Evolutionary conservation across 2,797 vertebrate genomes (phyloP).

Genomic region (Hemibagrus guttatus): DNA sequence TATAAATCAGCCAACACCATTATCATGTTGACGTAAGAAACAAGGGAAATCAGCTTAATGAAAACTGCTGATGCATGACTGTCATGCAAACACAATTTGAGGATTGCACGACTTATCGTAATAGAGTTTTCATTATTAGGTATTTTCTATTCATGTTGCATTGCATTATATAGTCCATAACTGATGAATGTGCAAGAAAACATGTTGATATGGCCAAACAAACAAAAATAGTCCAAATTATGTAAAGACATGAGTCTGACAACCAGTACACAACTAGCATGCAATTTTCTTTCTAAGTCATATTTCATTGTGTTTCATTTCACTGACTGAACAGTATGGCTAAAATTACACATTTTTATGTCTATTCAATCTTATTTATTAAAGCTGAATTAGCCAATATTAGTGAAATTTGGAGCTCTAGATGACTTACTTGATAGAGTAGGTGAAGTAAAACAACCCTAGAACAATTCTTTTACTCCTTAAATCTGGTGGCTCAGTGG

Average conservation of each 20-base stretch:
- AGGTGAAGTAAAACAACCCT: not conserved
- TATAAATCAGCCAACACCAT: not conserved
- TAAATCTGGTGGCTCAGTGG: too few species aligned
- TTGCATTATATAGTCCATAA: not conserved
- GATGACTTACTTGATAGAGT: not conserved
- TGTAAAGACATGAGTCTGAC: not conserved
- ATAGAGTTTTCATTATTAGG: not conserved
- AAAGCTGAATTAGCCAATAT: not conserved
- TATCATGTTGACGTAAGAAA: not conserved
- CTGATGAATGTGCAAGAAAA: not conserved
- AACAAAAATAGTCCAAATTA: not conserved
- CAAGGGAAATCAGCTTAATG: not conserved
- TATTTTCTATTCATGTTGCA: not conserved
- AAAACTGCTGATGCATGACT: not conserved
- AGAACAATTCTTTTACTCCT: not conserved
- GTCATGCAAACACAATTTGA: not conserved
- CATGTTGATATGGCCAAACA: not conserved
- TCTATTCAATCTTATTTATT: not conserved
- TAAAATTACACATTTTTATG: not conserved
- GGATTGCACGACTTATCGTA: not conserved
- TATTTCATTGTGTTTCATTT: too few species aligned
- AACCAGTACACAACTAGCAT: not conserved
- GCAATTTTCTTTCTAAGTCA: not conserved
- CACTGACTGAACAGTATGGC: not conserved
- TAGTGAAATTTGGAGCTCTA: too few species aligned